Percentiles rank a stretch among this genome's conserved stretches.
phyloP scores from a whole-genome alignment of 64 coral and sea anemone species.

The Montipora sp. region DNA sequence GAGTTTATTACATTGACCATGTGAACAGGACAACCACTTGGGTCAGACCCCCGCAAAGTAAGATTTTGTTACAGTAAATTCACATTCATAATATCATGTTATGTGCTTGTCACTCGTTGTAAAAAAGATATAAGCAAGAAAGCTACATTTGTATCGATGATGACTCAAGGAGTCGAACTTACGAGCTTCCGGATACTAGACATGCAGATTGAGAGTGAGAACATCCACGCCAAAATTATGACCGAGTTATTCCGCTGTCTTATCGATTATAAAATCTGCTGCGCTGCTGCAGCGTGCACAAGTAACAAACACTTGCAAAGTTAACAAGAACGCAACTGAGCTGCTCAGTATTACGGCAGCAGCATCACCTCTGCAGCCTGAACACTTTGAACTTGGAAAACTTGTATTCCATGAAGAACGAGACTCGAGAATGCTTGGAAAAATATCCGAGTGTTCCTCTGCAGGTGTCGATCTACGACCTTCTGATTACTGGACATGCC shows the following conservation, averaged over 20 bases:
- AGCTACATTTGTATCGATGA: no score
- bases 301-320: not conserved
- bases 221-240: not conserved
- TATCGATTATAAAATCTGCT: not conserved
- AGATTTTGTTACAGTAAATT: not conserved
- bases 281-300: not conserved
- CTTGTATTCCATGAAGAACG: not conserved
- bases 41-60: slow-evolving; percentile 84
- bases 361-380: not conserved
- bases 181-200: no score
- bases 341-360: not conserved
- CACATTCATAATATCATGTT: not conserved
- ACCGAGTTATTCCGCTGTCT: not conserved
- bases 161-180: no score
- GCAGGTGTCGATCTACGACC: no score
- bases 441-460: no score
- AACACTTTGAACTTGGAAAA: not conserved
- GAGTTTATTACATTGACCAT: slow-evolving; percentile 98
- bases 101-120: not conserved
- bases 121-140: no score
- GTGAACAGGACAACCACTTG: slow-evolving; percentile 91
- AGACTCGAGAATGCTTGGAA: no score
- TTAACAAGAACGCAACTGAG: not conserved
- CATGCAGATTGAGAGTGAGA: not conserved
- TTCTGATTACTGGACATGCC: no score